These are phyloP conservation scores for Ictidomys tridecemlineatus DNA, from an alignment of 2,113 vertebrate species.

Conservation along the genomic window DNA sequence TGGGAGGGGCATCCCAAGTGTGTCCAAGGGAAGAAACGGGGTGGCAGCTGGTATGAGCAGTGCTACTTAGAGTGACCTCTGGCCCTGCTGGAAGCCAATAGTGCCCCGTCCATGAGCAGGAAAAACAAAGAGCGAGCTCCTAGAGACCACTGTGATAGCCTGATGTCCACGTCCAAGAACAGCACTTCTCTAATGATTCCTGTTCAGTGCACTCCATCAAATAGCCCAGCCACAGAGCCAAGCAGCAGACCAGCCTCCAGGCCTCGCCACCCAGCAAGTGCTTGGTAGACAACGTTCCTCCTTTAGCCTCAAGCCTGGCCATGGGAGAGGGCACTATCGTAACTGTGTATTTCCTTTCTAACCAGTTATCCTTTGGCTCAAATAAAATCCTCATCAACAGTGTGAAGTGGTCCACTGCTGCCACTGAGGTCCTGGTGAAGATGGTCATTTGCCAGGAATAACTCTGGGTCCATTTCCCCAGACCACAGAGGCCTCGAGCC, in stretches of 20 bases:
- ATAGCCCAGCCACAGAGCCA: neutral
- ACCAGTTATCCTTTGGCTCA: too few species aligned
- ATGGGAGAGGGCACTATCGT: too few species aligned
- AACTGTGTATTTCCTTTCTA: too few species aligned
- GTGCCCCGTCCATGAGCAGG: neutral
- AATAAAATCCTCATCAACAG: too few species aligned
- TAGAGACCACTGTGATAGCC: rapidly evolving
- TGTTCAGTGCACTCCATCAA: rapidly evolving
- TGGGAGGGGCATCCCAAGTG: rapidly evolving
- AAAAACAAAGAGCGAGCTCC: rapidly evolving
- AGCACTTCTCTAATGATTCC: rapidly evolving
- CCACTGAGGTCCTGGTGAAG: too few species aligned
- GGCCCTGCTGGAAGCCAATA: rapidly evolving
- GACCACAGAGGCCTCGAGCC: too few species aligned
- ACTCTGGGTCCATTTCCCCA: too few species aligned
- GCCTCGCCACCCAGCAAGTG: neutral
- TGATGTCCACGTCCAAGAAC: rapidly evolving
- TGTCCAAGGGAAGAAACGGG: neutral
- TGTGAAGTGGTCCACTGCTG: too few species aligned
- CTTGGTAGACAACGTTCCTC: too few species aligned
- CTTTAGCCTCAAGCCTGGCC: too few species aligned
- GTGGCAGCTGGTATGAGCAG: neutral
- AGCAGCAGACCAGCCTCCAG: rapidly evolving
- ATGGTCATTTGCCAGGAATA: too few species aligned
- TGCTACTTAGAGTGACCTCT: rapidly evolving